Percentiles rank a stretch among this genome's conserved stretches.
Evolutionary conservation across 2,113 vertebrate species (phyloP).

Genomic region (Chaetodon auriga): DNA sequence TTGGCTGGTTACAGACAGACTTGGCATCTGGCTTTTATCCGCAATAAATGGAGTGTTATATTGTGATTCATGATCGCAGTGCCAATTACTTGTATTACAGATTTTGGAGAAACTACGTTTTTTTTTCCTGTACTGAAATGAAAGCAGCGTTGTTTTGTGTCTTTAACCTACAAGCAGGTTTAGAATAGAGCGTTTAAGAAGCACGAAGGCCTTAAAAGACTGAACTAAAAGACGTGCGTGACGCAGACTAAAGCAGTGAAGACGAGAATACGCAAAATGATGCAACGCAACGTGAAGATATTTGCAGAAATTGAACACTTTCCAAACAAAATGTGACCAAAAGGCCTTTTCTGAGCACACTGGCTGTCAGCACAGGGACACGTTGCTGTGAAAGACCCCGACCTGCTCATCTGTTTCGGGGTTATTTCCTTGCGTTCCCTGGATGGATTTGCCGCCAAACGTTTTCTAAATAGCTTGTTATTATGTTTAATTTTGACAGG

Average conservation of each 20-base stretch:
- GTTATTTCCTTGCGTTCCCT: background rate
- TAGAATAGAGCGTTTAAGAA: constrained; percentile 9
- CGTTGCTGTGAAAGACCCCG: background rate
- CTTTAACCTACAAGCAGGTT: background rate
- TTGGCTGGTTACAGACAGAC: constrained; percentile 28
- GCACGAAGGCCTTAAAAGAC: background rate
- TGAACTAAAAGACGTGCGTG: background rate
- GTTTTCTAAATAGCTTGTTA: background rate
- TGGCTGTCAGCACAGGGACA: constrained; percentile 28
- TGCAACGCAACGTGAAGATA: constrained; percentile 11
- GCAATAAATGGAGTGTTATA: constrained; percentile 37
- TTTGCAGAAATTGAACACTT: constrained; percentile 1
- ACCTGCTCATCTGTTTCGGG: background rate
- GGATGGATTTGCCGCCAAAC: background rate
- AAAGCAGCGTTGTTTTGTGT: background rate
- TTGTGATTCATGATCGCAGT: constrained; percentile 35
- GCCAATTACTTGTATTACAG: background rate
- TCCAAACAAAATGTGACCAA: background rate
- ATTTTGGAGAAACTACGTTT: constrained; percentile 16
- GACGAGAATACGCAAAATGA: background rate
- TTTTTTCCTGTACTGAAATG: constrained; percentile 11
- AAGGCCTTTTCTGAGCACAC: background rate
- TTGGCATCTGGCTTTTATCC: constrained; percentile 40
- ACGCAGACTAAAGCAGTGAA: background rate
- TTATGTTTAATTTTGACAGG: background rate